These are phyloP conservation scores for Eupithecia inturbata DNA, from an alignment of 2,888 invertebrate genomes.

Conservation along the genomic window DNA sequence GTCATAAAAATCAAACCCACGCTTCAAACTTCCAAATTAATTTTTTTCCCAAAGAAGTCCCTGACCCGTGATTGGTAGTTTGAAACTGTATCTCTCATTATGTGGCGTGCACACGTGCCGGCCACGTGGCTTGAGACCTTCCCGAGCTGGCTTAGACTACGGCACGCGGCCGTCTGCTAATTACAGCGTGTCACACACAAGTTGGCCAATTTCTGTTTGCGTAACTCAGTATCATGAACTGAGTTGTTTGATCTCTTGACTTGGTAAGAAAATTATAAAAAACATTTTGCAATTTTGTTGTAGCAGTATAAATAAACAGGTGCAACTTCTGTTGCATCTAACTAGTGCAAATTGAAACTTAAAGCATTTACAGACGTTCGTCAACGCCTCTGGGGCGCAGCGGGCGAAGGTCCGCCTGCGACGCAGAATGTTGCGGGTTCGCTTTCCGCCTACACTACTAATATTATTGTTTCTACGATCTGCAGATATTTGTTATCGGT, in stretches of 20 bases:
- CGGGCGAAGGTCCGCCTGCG: not conserved
- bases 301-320: not conserved
- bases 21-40: not conserved
- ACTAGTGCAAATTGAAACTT: not conserved
- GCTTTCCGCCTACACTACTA: not conserved
- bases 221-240: constrained; percentile 21
- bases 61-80: constrained; percentile 20
- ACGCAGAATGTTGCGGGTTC: not conserved
- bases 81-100: constrained; percentile 34
- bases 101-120: constrained; percentile 21
- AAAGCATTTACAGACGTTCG: not conserved
- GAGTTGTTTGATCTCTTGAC: constrained; percentile 22
- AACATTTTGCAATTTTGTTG: not conserved
- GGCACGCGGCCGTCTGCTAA: constrained; percentile 34
- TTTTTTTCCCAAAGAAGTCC: constrained; percentile 18
- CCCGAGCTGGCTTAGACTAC: constrained; percentile 3
- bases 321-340: not conserved
- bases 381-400: not conserved
- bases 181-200: constrained; percentile 35
- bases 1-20: not conserved
- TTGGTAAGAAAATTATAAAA: constrained; percentile 9
- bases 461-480: not conserved
- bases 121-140: constrained; percentile 25
- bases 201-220: constrained; percentile 25
- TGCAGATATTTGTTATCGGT: not conserved